A percentile compares a stretch with the other conserved stretches of the same genome.
These are phyloP conservation scores for Steinernema carpocapsae DNA, from an alignment of 2,888 invertebrate species.

Conservation along the genomic window DNA sequence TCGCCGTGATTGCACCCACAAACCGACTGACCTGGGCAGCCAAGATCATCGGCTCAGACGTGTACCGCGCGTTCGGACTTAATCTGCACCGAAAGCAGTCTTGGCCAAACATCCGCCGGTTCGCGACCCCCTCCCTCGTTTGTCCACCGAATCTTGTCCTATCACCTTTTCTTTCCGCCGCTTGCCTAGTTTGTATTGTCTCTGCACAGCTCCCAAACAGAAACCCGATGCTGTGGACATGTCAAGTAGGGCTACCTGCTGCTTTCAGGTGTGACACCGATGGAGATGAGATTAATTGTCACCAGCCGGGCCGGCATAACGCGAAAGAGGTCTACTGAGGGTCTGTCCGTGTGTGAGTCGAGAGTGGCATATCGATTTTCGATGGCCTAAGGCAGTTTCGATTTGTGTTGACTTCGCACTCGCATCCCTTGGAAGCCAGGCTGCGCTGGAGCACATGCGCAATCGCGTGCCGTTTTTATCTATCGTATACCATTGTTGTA, in stretches of 20 bases:
- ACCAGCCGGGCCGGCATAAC: slow-evolving; percentile 9
- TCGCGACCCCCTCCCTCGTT: neutral
- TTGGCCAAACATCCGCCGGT: slow-evolving; percentile 15
- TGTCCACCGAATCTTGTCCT: neutral
- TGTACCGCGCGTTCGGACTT: neutral
- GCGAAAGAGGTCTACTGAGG: neutral
- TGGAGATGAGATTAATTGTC: slow-evolving; percentile 21
- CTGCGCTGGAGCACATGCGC: too few relatives aligned
- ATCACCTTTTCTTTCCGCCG: neutral
- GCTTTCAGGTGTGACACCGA: neutral
- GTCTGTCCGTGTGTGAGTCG: slow-evolving; percentile 2
- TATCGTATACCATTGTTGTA: neutral
- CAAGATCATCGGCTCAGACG: neutral
- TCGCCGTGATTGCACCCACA: neutral
- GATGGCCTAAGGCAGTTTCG: slow-evolving; percentile 33
- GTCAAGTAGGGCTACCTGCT: neutral
- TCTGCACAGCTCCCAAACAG: neutral
- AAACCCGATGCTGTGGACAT: slow-evolving; percentile 16
- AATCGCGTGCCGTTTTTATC: too few relatives aligned
- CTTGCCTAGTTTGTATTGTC: slow-evolving; percentile 9
- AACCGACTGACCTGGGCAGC: neutral
- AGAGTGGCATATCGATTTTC: slow-evolving; percentile 33
- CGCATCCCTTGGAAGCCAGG: too few relatives aligned
- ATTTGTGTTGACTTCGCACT: neutral
- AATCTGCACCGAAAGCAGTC: slow-evolving; percentile 32